phyloP scores from a whole-genome alignment of 2,888 invertebrate species.

The Clitarchus hookeri region DNA sequence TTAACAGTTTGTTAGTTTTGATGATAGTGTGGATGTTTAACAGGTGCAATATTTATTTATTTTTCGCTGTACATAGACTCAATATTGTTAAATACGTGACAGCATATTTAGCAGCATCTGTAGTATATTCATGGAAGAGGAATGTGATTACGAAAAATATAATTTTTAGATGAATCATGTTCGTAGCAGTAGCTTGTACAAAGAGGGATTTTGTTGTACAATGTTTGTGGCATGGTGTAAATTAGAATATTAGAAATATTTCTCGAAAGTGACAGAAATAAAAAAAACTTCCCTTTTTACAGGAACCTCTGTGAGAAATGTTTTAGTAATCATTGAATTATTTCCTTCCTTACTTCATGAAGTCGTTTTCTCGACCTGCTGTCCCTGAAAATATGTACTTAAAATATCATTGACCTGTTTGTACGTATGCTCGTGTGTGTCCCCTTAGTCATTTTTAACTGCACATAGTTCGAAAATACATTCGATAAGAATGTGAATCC shows the following conservation, averaged over 20 bases:
- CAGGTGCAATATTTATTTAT: neutral
- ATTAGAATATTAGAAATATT: neutral
- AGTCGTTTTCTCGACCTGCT: neutral
- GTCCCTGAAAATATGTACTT: too few relatives aligned
- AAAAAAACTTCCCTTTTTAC: neutral
- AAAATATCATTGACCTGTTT: too few relatives aligned
- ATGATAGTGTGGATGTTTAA: neutral
- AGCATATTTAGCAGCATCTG: neutral
- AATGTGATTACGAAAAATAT: neutral
- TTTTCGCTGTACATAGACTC: neutral
- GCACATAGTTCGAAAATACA: too few relatives aligned
- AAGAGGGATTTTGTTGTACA: neutral
- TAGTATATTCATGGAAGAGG: neutral
- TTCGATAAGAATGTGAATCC: too few relatives aligned
- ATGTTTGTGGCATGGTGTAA: neutral
- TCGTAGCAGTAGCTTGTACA: neutral
- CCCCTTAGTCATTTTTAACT: too few relatives aligned
- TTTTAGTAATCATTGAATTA: neutral
- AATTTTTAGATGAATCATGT: neutral
- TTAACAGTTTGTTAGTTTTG: neutral
- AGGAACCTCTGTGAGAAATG: neutral
- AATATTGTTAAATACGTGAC: neutral
- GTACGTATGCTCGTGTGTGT: too few relatives aligned
- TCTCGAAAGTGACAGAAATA: neutral
- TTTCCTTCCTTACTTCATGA: neutral